Conservation (phyloP, 30 jellyfish, hydroid and myxozoan species). For the Clytia hemisphaerica region DNA sequence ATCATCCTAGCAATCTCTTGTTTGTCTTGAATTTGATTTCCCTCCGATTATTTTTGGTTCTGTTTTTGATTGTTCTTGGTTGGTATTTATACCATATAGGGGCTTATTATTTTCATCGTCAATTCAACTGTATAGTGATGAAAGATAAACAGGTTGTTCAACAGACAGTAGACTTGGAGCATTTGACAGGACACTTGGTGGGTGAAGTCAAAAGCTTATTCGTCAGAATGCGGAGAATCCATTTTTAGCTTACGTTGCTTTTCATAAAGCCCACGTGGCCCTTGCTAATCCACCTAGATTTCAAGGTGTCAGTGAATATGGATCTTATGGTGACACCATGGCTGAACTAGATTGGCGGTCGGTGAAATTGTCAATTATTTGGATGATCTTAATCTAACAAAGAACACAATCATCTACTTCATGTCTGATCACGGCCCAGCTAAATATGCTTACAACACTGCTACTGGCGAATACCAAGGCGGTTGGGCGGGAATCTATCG, state of each 20-base stretch:
- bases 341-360: slow-evolving; percentile 82
- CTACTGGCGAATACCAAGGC: slow-evolving; percentile 70
- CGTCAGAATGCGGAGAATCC: slow-evolving; percentile 28
- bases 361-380: slow-evolving; percentile 49
- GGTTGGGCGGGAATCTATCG: slow-evolving; percentile 62
- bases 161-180: slow-evolving; percentile 40
- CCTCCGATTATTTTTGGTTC: too few relatives aligned
- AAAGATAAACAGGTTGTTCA: slow-evolving; percentile 46
- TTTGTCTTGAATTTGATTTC: too few relatives aligned
- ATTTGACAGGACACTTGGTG: slow-evolving; percentile 41
- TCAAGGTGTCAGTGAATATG: slow-evolving; percentile 59
- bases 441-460: slow-evolving; percentile 17
- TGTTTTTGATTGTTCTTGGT: not conserved
- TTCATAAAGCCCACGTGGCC: slow-evolving; percentile 61
- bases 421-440: slow-evolving; percentile 90
- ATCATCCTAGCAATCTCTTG: too few relatives aligned
- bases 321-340: slow-evolving; percentile 76
- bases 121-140: slow-evolving; percentile 51
- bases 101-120: too few relatives aligned
- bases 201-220: slow-evolving; percentile 48
- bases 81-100: too few relatives aligned
- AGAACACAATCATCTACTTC: slow-evolving; percentile 57
- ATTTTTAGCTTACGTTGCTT: slow-evolving; percentile 44
- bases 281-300: slow-evolving; percentile 23
- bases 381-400: slow-evolving; percentile 16